Percentiles rank a stretch among this genome's conserved stretches.
Conservation (phyloP, 92 coral and sea anemone genomes). For the Epizoanthus stellaris region DNA sequence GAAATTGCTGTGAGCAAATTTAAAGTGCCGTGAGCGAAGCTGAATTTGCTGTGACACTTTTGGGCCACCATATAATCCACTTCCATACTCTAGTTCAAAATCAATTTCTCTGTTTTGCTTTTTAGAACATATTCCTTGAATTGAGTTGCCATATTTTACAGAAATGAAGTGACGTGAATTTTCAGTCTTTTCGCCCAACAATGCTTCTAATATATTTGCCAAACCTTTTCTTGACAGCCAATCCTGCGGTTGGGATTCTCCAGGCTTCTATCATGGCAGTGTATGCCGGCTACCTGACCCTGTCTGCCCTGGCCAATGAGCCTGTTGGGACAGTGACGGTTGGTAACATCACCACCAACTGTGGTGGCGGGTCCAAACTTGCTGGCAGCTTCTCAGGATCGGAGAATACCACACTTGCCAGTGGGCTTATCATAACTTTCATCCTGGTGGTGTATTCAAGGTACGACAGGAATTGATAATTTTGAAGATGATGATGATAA, state of each 20-base stretch:
- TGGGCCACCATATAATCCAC: too few relatives aligned
- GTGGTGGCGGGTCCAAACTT: constrained; percentile 57
- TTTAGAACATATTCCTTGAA: too few relatives aligned
- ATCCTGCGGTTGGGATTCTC: constrained; percentile 61
- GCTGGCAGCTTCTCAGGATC: constrained; percentile 60
- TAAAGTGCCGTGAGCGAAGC: too few relatives aligned
- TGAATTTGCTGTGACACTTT: too few relatives aligned
- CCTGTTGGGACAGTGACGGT: constrained; percentile 66
- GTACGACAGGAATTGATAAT: constrained; percentile 26
- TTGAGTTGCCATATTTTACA: too few relatives aligned
- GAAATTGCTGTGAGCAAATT: too few relatives aligned
- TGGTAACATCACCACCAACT: constrained; percentile 52
- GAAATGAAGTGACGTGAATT: too few relatives aligned
- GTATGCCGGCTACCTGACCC: constrained; percentile 82
- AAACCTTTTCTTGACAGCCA: constrained; percentile 29
- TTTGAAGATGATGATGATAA: too few relatives aligned
- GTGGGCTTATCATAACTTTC: constrained; percentile 83
- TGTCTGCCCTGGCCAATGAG: constrained; percentile 85
- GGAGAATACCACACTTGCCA: constrained; percentile 74
- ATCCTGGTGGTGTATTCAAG: constrained; percentile 89
- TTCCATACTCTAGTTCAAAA: too few relatives aligned
- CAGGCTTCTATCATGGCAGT: constrained; percentile 87
- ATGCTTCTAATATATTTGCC: too few relatives aligned
- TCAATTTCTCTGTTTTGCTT: too few relatives aligned
- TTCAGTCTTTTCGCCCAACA: too few relatives aligned